These are phyloP conservation scores for Sebastes diaconus DNA, from an alignment of 2,797 vertebrate genomes.

Conservation along the genomic window DNA sequence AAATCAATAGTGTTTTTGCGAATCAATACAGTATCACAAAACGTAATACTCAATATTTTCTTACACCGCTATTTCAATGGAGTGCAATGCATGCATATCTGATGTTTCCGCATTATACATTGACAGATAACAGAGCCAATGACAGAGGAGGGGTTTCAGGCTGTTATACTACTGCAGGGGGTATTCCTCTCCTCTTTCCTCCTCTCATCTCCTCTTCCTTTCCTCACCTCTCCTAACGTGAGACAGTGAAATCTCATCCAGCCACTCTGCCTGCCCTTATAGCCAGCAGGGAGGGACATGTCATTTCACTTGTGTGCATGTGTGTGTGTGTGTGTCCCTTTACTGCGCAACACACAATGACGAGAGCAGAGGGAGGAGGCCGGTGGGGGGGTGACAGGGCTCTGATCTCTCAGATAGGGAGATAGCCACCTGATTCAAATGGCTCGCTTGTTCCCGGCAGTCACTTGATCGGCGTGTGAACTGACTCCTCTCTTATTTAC, in stretches of 20 bases:
- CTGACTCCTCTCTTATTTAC: constrained; percentile 88
- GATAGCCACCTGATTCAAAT: constrained; percentile 93
- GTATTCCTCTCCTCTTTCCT: constrained; percentile 41
- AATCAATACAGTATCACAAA: too few relatives aligned
- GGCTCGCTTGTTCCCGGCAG: constrained; percentile 89
- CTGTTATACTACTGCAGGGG: constrained; percentile 69
- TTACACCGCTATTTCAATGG: too few relatives aligned
- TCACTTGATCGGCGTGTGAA: constrained; percentile 93
- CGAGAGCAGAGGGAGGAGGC: constrained; percentile 68
- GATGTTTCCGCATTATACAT: background rate
- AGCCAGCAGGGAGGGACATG: constrained; percentile 84
- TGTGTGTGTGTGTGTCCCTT: constrained; percentile 37
- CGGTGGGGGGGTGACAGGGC: constrained; percentile 77
- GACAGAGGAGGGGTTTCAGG: constrained; percentile 43
- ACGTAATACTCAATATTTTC: too few relatives aligned
- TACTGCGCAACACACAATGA: constrained; percentile 79
- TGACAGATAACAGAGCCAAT: background rate
- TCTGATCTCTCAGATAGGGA: constrained; percentile 91
- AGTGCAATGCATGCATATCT: background rate
- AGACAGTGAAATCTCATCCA: constrained; percentile 89
- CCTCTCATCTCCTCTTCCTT: background rate
- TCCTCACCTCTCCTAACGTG: constrained; percentile 55
- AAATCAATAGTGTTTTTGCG: too few relatives aligned
- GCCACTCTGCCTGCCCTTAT: constrained; percentile 73
- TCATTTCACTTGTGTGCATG: constrained; percentile 80